Evolutionary conservation across 2,888 invertebrate genomes (phyloP).

Genomic region (Cyaniris semiargus): DNA sequence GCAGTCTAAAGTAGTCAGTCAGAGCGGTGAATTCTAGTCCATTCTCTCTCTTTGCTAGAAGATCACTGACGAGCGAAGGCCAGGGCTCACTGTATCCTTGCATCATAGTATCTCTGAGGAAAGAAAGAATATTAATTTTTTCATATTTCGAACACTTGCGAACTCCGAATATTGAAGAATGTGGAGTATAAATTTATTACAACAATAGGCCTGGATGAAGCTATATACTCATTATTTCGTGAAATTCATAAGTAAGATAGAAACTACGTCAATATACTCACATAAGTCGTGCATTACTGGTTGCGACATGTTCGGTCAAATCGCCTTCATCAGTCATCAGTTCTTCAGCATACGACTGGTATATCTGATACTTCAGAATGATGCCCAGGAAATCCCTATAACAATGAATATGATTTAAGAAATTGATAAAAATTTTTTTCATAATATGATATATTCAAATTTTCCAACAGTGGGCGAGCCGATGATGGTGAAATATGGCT

Average conservation of each 20-base stretch:
- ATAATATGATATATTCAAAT: too few relatives aligned
- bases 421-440: conserved; percentile 25
- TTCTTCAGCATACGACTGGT: conserved; percentile 75
- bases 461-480: too few relatives aligned
- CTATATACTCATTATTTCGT: too few relatives aligned
- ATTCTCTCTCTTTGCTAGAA: conserved; percentile 70
- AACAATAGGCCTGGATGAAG: too few relatives aligned
- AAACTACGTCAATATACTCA: conserved; percentile 49
- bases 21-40: conserved; percentile 74
- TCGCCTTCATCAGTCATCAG: conserved; percentile 68
- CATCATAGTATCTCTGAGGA: conserved; percentile 68
- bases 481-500: background rate
- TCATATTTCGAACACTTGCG: too few relatives aligned
- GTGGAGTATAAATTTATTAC: too few relatives aligned
- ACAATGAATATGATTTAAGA: conserved; percentile 41
- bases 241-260: too few relatives aligned
- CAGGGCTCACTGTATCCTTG: conserved; percentile 70
- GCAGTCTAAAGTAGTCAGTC: conserved; percentile 77
- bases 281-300: conserved; percentile 65
- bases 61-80: conserved; percentile 73
- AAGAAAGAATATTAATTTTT: conserved; percentile 37
- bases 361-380: conserved; percentile 80
- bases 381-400: conserved; percentile 80
- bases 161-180: too few relatives aligned
- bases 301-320: conserved; percentile 64